Evolutionary conservation across 2,797 vertebrate species (phyloP).

Genomic region (Poeciliopsis gracilis): DNA sequence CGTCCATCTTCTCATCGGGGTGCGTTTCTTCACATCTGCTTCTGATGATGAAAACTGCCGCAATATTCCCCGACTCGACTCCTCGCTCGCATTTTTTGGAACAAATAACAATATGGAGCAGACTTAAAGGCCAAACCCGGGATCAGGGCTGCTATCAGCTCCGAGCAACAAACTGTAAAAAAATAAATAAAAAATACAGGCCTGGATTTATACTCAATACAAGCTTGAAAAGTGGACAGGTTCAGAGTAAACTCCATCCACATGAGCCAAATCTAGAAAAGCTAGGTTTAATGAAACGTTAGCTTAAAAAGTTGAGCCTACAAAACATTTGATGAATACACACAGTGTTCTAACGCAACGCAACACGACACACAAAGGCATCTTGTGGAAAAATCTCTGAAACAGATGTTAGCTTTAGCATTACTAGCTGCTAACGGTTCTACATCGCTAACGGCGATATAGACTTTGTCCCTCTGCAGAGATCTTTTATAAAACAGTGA

Average conservation of each 20-base stretch:
- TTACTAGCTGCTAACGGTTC: neutral
- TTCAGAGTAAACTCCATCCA: neutral
- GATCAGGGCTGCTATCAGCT: constrained; percentile 8
- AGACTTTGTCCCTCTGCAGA: too few species aligned
- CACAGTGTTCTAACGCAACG: neutral
- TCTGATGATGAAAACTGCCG: constrained; percentile 40
- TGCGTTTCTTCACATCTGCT: constrained; percentile 57
- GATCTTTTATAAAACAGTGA: too few species aligned
- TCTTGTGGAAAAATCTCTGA: neutral
- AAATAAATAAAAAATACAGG: constrained; percentile 45
- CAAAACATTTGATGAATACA: neutral
- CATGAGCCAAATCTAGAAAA: constrained; percentile 7
- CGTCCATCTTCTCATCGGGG: constrained; percentile 13
- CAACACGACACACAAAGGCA: neutral
- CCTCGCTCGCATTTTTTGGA: constrained; percentile 42
- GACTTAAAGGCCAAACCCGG: constrained; percentile 44
- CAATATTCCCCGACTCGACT: constrained; percentile 37
- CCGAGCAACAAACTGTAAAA: constrained; percentile 18
- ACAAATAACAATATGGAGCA: constrained; percentile 32
- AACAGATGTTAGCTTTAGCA: neutral
- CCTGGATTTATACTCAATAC: constrained; percentile 55
- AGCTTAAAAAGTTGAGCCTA: constrained; percentile 13
- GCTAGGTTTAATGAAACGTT: constrained; percentile 43
- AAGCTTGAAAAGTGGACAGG: constrained; percentile 9
- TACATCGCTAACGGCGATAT: too few species aligned